phyloP scores from a whole-genome alignment of 2,113 vertebrate genomes.

The Trichechus manatus region DNA sequence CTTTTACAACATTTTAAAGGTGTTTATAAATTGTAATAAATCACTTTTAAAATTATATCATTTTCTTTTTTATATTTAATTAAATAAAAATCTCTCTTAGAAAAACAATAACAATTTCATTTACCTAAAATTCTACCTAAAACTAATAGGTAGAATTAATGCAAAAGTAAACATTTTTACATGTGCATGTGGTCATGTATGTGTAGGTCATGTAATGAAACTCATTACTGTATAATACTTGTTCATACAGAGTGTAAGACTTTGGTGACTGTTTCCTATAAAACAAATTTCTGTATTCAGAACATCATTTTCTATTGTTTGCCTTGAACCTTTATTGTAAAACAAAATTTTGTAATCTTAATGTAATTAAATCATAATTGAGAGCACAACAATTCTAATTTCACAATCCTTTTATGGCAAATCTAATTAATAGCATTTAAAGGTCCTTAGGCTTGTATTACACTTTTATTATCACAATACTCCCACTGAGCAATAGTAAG shows the following conservation, averaged over 20 bases:
- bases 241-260: background rate
- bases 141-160: background rate
- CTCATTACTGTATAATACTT: background rate
- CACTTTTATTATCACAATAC: conserved; percentile 14
- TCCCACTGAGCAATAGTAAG: conserved; percentile 4
- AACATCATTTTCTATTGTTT: background rate
- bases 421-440: conserved; percentile 43
- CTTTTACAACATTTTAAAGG: conserved; percentile 57
- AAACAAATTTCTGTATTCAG: background rate
- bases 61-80: background rate
- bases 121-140: background rate
- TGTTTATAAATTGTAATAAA: conserved; percentile 42
- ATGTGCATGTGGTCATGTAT: fast-evolving
- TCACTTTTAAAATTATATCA: background rate
- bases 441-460: background rate
- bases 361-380: conserved; percentile 51
- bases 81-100: background rate
- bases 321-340: background rate
- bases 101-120: conserved; percentile 1
- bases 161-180: background rate
- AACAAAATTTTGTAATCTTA: conserved; percentile 54
- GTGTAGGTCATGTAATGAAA: background rate
- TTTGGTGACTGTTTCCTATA: background rate
- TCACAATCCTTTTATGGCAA: conserved; percentile 41
- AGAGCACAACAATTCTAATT: conserved; percentile 46